Base-by-base conservation (phyloP, 2,113 vertebrate species). In the Neodontobutis hainanensis region DNA sequence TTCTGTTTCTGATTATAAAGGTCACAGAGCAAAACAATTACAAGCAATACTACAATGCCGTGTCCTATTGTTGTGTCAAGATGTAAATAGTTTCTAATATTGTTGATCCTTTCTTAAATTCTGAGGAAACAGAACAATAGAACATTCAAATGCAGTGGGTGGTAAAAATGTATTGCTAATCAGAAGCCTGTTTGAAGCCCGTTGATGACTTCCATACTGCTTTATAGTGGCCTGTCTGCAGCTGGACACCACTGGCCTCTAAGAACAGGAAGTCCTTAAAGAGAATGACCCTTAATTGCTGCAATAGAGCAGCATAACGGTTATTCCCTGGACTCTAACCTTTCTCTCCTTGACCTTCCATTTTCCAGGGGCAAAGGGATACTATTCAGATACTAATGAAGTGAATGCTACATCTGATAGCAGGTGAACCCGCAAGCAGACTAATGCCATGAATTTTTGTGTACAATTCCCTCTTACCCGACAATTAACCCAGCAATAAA, bases 401-500 rank as follows among this genome's bases (percentile, higher is more conserved):
- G 63, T 74, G 69, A 11, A 60, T 16, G 61, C 67, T 76, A 77
- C 75, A 82, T 61, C 70, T 64, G 75, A 89, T 85, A 77, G 80
- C 75, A 81, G 83, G 79, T 82, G 56, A 81, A 78, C 69, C 75
- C 48, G 35, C 63, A 84, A 89, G 89, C 83, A 87, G 66, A 74
- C 58, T 68, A 65, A 47, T 49, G 45, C 70, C 63, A 10, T 50
- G 59, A 67, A 77, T 81, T 80, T 67, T 51, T 56, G 65, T 83
- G 65, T 56, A 74, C 70, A 69, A 70, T 77, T 86, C 65, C 60
- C 16, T 44, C 68, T 87, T 66, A 85, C 69, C 72, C 69, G 66
- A 73, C 85, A 85, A 89, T 89, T 88, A 86, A 82, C 76, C 80
- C 42, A 2, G 47, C 65, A 62, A 83, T 87, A 85, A 86, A 85